A percentile compares a stretch with the other conserved stretches of the same genome.
Evolutionary conservation across 2,113 vertebrate genomes (phyloP).

Genomic region (Aspidoscelis tigris): DNA sequence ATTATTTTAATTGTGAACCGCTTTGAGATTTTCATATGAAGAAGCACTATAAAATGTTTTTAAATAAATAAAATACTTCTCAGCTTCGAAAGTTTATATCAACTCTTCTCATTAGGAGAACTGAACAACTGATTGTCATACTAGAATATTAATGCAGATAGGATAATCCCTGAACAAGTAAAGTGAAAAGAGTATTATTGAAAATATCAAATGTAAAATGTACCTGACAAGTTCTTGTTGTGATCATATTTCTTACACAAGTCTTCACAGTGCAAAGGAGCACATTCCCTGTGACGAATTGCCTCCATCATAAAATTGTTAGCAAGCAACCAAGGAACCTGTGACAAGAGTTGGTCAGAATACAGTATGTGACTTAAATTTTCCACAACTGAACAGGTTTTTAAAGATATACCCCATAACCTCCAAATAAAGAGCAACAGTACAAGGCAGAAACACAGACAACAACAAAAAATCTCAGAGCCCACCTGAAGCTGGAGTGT

Average conservation of each 20-base stretch:
- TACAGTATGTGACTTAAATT: neutral
- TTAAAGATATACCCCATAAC: neutral
- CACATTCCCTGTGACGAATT: conserved; percentile 58
- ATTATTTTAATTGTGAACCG: too few species aligned
- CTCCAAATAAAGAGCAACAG: neutral
- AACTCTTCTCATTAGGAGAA: conserved; percentile 17
- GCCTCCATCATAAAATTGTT: conserved; percentile 65
- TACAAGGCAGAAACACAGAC: neutral
- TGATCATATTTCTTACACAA: conserved; percentile 60
- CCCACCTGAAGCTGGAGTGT: too few species aligned
- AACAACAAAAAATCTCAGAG: neutral
- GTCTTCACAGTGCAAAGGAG: conserved; percentile 66
- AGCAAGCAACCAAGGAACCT: conserved; percentile 17
- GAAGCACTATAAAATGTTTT: too few species aligned
- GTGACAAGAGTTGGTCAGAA: neutral
- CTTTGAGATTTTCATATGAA: too few species aligned
- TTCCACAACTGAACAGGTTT: neutral
- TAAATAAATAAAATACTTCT: neutral
- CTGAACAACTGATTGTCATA: neutral
- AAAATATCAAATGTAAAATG: conserved; percentile 2
- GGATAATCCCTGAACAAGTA: neutral
- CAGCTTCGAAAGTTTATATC: conserved; percentile 6
- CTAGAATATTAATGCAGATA: neutral
- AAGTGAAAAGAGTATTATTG: neutral
- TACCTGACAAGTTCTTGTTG: conserved; percentile 72